Evolutionary conservation across 2,797 vertebrate species (phyloP).

Genomic region (Leucoraja ocellata): DNA sequence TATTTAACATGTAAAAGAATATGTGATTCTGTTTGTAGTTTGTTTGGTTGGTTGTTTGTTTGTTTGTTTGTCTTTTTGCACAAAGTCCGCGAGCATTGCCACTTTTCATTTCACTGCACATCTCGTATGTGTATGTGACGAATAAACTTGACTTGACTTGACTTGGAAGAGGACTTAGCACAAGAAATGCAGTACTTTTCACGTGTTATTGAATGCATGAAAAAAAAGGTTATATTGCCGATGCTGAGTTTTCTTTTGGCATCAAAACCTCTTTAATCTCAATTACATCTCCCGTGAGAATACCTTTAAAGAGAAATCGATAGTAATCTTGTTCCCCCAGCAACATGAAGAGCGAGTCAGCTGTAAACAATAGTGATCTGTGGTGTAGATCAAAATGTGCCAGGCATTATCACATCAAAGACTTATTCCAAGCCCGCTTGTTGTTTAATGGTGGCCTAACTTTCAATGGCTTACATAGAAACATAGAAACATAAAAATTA

Average conservation of each 20-base stretch:
- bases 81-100: too few relatives aligned
- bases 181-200: too few relatives aligned
- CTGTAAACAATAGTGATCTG: not conserved
- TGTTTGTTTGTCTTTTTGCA: too few relatives aligned
- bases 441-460: not conserved
- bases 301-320: not conserved
- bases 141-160: too few relatives aligned
- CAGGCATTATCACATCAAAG: not conserved
- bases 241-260: not conserved
- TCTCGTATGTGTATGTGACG: too few relatives aligned
- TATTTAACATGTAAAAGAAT: too few relatives aligned
- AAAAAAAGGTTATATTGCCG: not conserved
- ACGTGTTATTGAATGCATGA: too few relatives aligned
- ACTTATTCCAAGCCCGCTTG: not conserved
- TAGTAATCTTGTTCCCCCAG: not conserved
- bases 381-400: not conserved
- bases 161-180: too few relatives aligned
- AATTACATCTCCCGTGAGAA: not conserved
- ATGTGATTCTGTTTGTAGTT: too few relatives aligned
- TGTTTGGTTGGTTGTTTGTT: too few relatives aligned
- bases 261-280: not conserved
- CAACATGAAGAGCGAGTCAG: not conserved
- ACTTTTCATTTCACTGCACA: too few relatives aligned
- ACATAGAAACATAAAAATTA: too few relatives aligned
- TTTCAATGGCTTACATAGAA: not conserved